Evolutionary conservation across 2,797 vertebrate genomes (phyloP), one percentile per base, ranked within the genome.

Genomic region (Falco cherrug): DNA sequence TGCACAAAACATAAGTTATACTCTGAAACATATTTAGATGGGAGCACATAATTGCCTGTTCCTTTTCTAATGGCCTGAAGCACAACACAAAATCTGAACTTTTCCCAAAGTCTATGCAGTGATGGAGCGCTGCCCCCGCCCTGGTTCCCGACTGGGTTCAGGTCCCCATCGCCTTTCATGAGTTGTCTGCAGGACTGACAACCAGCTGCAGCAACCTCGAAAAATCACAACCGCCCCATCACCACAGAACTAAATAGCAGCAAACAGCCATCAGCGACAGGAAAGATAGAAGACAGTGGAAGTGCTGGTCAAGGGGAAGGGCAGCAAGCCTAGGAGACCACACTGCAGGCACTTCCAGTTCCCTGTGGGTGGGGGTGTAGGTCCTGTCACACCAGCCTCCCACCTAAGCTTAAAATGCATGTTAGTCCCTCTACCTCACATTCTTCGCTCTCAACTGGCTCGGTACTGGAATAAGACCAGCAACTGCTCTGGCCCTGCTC

Each of bases 61-160:
- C 67, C 87, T 51, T 91, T 93, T 3, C 91, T 93, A 96, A 97
- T 95, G 96, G 96, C 95, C 96, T 79, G 85, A 93, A 97, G 90
- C 90, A 70, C 68, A 70, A 83, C 9, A 10, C 84, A 80, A 35
- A 91, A 95, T 79, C 51, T 87, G 95, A 97, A 94, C 87, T 93
- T 81, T 41, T 63, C 84, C 57, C 68, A 4, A 33, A 77, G 56
- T 12, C 60, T 74, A 16, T 4, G 73, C 45, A 64, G 60, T 0
- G 1, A 65, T 0, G 1, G 26, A 71, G 53, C 0, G 0, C 20
- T 1, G 0, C 53, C 41, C 65, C 26, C 65, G 74, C 82, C 51
- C 15, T 15, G 4, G 33, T 43, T 48, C 65, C 67, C 5, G 2
- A 11, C 9, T 4, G 41, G 69, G 17, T 5, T 70, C 84, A 63